Evolutionary conservation across 1,140 invertebrate species (phyloP), one percentile per base, ranked within the genome.

Genomic region (Prorops nasuta): DNA sequence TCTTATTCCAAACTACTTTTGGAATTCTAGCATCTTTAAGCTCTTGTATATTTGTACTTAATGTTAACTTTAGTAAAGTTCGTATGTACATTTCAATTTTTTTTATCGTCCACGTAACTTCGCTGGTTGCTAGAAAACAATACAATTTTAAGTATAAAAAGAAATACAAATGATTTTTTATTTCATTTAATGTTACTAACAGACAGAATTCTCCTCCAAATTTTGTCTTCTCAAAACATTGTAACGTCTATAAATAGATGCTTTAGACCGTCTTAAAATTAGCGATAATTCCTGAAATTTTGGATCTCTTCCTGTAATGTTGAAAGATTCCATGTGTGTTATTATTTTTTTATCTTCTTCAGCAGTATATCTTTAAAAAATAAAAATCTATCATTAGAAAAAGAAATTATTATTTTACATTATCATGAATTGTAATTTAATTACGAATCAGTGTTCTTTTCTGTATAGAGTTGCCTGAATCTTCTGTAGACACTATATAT

Each of bases 401-500:
- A 18, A 24, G 16, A 14, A 4, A 41, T 18, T 12, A 19, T 34
- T 32, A 39, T 8, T 19, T 41, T 43, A 44, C 1, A 42, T 21
- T 41, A 34, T 39, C 22, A 39, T 16, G 6, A 40, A 24, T 35
- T 37, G 14, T 36, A 24, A 18, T 31, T 15, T 54, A 66, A 56
- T 52, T 43, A 9, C 44, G 15, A 44, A 39, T 52, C 37, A 17
- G 10, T 36, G 6, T 35, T 3, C 15, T 28, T 4, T 8, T 39
- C 20, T 22, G 8, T 32, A 47, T 62, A 54, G 9, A 74, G 47
- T 35, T 40, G 49, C 58, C 22, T 61, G 52, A 74, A 76, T 54
- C 72, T 63, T 4, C 32, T 41, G 56, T 67, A 67, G 49, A 74
- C 66, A 46, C 67, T 69, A 15, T 44, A 58, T 12, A 76, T 44